Conservation (phyloP, 2,888 invertebrate species). For the Ophioninae sp. region DNA sequence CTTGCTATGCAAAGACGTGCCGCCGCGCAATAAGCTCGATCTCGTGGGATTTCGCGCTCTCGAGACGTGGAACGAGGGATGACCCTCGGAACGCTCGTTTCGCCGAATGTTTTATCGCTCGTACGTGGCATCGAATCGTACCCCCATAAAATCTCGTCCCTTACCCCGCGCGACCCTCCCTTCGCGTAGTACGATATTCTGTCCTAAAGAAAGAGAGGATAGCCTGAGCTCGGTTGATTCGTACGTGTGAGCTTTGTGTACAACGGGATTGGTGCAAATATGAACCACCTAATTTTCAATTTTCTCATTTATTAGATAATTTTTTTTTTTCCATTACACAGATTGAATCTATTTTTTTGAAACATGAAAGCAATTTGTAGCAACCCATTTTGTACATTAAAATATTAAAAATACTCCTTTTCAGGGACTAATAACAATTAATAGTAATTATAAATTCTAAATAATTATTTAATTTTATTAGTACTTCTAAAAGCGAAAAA, state of each 20-base stretch:
- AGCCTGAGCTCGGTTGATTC: conserved; percentile 51
- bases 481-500: no score
- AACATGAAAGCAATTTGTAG: no score
- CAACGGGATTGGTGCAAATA: conserved; percentile 15
- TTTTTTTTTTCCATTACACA: no score
- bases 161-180: conserved; percentile 65
- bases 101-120: conserved; percentile 73
- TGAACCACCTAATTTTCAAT: background rate
- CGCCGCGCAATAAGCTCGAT: conserved; percentile 66
- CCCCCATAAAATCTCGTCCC: conserved; percentile 68
- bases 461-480: no score
- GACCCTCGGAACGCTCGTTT: conserved; percentile 68
- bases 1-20: conserved; percentile 66
- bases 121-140: conserved; percentile 71
- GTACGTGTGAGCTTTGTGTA: conserved; percentile 57
- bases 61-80: conserved; percentile 44
- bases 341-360: no score
- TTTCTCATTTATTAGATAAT: no score
- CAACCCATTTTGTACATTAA: no score
- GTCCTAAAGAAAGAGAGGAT: conserved; percentile 6
- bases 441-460: no score
- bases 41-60: conserved; percentile 54
- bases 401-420: no score
- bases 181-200: conserved; percentile 65
- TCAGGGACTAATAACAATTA: no score